A percentile compares a stretch with the other conserved stretches of the same genome.
Conservation (phyloP, 2,113 vertebrate species). For the Halcyon malimbica region DNA sequence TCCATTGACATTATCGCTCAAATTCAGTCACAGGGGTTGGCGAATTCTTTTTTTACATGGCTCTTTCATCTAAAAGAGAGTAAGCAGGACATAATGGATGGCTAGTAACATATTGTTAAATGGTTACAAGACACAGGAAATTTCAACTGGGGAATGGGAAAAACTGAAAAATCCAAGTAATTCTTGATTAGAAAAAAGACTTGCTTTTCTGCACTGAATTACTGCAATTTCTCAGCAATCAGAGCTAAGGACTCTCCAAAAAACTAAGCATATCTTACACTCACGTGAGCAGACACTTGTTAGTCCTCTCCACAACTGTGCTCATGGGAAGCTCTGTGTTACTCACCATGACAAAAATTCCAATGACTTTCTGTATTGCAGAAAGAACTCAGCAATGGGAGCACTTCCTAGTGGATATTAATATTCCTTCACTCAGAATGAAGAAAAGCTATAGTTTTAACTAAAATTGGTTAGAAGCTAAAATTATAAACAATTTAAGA, state of each 20-base stretch:
- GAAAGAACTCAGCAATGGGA: not conserved
- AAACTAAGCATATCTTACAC: not conserved
- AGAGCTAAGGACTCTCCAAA: not conserved
- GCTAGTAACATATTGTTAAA: slow-evolving; percentile 49
- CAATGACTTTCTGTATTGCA: not conserved
- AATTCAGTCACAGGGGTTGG: slow-evolving; percentile 43
- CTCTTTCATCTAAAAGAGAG: slow-evolving; percentile 60
- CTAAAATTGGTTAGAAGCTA: not conserved
- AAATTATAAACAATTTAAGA: not conserved
- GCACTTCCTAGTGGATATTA: not conserved
- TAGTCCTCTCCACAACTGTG: not conserved
- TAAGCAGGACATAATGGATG: slow-evolving; percentile 53
- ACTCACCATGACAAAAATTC: not conserved
- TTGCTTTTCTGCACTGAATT: not conserved
- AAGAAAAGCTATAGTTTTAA: not conserved
- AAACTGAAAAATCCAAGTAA: not conserved
- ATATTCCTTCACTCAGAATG: not conserved
- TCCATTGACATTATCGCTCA: slow-evolving; percentile 60
- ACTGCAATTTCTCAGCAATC: not conserved
- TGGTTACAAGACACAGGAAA: slow-evolving; percentile 14
- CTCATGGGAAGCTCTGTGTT: not conserved
- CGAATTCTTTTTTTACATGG: not conserved
- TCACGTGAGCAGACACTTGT: not conserved
- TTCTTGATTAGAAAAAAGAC: not conserved
- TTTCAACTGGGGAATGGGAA: not conserved